Conservation (phyloP, 2,113 vertebrate genomes). For the Hypanus sabinus region DNA sequence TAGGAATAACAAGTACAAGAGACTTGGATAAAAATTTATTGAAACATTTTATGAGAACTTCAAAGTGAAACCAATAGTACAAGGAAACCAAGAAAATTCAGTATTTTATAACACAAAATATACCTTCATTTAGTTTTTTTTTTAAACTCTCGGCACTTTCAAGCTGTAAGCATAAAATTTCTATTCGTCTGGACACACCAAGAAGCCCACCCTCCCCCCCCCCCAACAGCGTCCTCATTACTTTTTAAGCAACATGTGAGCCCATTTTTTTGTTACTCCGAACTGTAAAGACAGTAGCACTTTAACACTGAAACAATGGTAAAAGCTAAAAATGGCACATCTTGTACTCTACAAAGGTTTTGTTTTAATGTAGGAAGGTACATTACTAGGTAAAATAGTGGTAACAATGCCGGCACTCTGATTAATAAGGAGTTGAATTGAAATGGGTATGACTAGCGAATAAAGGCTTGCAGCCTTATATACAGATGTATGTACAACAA, state of each 20-base stretch:
- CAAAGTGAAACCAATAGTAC: constrained; percentile 63
- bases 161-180: constrained; percentile 57
- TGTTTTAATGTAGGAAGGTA: constrained; percentile 22
- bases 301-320: constrained; percentile 58
- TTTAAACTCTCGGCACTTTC: constrained; percentile 54
- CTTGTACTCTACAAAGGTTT: constrained; percentile 41
- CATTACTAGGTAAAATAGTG: constrained; percentile 30
- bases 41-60: constrained; percentile 80
- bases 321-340: constrained; percentile 62
- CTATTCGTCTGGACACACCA: constrained; percentile 41
- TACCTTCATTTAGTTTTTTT: constrained; percentile 68
- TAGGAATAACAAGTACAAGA: constrained; percentile 8
- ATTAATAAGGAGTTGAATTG: constrained; percentile 46
- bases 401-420: constrained; percentile 30
- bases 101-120: constrained; percentile 81
- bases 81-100: constrained; percentile 64
- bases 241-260: constrained; percentile 66
- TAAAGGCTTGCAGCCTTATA: constrained; percentile 59
- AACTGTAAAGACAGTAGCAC: constrained; percentile 55
- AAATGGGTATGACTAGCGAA: constrained; percentile 61
- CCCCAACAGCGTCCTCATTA: constrained; percentile 39
- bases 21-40: constrained; percentile 75
- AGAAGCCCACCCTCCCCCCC: neutral
- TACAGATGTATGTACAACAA: constrained; percentile 87
- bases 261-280: constrained; percentile 53